Percentiles rank a stretch among this genome's conserved stretches.
phyloP scores from a whole-genome alignment of 2,888 invertebrate species.

The Pristionchus mayeri region DNA sequence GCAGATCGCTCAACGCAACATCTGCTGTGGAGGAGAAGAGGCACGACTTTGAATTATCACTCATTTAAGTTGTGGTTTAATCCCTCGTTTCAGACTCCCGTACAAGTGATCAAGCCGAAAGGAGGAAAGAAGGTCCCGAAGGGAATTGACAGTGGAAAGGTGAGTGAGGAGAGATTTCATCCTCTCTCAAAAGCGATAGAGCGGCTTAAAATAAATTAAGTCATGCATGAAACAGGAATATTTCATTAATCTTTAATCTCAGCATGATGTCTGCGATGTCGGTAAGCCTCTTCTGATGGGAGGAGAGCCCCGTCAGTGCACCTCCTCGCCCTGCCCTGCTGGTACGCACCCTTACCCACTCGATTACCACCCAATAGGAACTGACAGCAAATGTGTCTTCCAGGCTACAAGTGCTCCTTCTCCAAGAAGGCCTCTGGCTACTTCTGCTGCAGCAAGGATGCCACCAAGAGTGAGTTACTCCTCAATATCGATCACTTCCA shows the following conservation, averaged over 20 bases:
- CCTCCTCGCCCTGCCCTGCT: slow-evolving; percentile 66
- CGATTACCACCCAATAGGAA: not conserved
- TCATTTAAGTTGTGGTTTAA: not conserved
- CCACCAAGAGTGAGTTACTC: not conserved
- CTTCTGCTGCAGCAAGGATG: slow-evolving; percentile 66
- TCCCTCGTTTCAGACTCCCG: not conserved
- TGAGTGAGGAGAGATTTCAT: not conserved
- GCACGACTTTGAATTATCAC: not conserved
- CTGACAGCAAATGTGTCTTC: not conserved
- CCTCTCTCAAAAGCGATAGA: not conserved
- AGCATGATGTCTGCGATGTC: slow-evolving; percentile 70
- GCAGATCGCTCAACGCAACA: slow-evolving; percentile 67
- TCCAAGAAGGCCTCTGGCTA: slow-evolving; percentile 65
- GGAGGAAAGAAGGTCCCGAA: slow-evolving; percentile 34
- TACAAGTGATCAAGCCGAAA: not conserved
- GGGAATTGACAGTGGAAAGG: slow-evolving; percentile 44
- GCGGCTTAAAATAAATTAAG: no score
- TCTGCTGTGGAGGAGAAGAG: slow-evolving; percentile 69
- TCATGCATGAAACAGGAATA: no score
- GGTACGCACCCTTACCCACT: slow-evolving; percentile 34
- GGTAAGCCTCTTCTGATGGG: slow-evolving; percentile 69
- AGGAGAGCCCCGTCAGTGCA: slow-evolving; percentile 73
- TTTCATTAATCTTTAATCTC: not conserved
- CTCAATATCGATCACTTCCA: not conserved
- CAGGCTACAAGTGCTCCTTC: slow-evolving; percentile 71